Base-by-base conservation (phyloP, 2,888 invertebrate species). In the Dusona sp. region DNA sequence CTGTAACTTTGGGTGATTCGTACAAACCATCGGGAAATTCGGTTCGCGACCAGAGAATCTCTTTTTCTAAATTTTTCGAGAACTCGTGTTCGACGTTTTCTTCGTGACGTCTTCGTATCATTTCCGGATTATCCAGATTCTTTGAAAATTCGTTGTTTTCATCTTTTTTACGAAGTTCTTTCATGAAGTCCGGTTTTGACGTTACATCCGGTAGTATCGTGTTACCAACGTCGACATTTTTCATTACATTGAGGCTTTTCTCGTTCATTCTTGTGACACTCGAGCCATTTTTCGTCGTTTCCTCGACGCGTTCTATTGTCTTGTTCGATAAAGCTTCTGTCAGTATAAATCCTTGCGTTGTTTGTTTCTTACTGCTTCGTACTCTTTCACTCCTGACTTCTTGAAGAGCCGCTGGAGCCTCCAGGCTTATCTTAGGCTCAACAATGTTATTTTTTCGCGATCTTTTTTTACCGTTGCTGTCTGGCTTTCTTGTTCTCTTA, bases 61-160 rank as follows among this genome's bases (percentile, higher is more conserved):
- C 93, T 57, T 89, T 91, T 68, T 93, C 92, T 29, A 93, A 85
- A 80, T 93, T 91, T 33, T 90, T 91, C 3, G 93, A 92, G 48
- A 93, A 91, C 36, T 92, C 92, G 29, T 91, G 89, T 79, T 92
- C 93, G 6, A 92, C 90, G 45, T 91, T 92, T 72, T 89, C 91
- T 72, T 65, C 87, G 75, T 61, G 79, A 16, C 64, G 72, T n/a
- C 54, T 65, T 38, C 74, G 80, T 73, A 42, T 16, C 19, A 45
- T 19, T 2, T 75, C 22, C 77, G 84, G 61, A 54, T 88, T 90
- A 51, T 92, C 91, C n/a, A 92, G 84, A 78, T 92, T 91, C 33
- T 90, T 92, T 7, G 92, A 91, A 57, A 92, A 90, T 33, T 92
- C 92, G 29, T 90, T 89, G 79, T 92, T 92, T 3, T 91, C 89